phyloP scores from a whole-genome alignment of 1,140 invertebrate species.

The Agrilus planipennis region DNA sequence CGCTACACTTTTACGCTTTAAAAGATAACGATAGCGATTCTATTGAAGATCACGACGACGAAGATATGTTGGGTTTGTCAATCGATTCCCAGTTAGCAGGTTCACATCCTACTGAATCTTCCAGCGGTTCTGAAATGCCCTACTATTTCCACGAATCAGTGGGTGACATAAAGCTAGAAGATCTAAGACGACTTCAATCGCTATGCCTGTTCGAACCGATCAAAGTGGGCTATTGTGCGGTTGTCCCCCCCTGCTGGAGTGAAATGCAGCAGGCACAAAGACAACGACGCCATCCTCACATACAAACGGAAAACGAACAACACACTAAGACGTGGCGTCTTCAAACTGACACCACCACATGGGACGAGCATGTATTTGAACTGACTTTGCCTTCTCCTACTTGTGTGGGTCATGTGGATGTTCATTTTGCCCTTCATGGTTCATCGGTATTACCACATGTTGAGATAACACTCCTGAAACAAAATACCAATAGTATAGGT shows the following conservation, averaged over 20 bases:
- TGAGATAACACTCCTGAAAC: constrained; percentile 74
- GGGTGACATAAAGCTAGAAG: constrained; percentile 20
- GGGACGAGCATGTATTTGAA: constrained; percentile 87
- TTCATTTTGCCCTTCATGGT: constrained; percentile 70
- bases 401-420: constrained; percentile 73
- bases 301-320: constrained; percentile 63
- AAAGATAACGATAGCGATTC: constrained; percentile 56
- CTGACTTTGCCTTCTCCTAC: constrained; percentile 66
- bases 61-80: constrained; percentile 36
- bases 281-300: constrained; percentile 66
- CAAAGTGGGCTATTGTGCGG: constrained; percentile 60
- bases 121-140: constrained; percentile 14
- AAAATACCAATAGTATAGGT: constrained; percentile 62
- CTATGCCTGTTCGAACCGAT: constrained; percentile 52
- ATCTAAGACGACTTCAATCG: constrained; percentile 46
- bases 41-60: constrained; percentile 52
- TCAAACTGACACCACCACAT: constrained; percentile 71
- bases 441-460: constrained; percentile 46
- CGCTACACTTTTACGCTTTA: constrained; percentile 70
- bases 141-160: constrained; percentile 28
- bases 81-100: too few relatives aligned
- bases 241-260: constrained; percentile 85
- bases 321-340: constrained; percentile 75
- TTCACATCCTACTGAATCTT: constrained; percentile 10
- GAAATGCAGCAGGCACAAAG: constrained; percentile 69